Base-by-base conservation (phyloP, 2,888 invertebrate genomes). In the Myopa tessellatipennis region DNA sequence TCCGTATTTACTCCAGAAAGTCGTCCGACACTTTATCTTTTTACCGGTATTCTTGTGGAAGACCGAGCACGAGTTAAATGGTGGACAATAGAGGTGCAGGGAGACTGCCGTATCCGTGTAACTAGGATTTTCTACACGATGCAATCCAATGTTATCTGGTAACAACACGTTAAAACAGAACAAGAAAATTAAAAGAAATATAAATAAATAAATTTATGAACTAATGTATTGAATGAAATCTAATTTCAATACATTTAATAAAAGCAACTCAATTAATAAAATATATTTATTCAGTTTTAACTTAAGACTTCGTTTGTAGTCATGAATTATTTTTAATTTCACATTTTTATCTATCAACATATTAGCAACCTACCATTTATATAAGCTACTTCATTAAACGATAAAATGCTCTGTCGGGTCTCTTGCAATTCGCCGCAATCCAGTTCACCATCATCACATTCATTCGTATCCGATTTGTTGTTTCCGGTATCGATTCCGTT, bases 81-180 rank as follows among this genome's bases (percentile, higher is more conserved):
- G 98, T 0, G 98, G 99, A 82, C 95, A 95, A 90, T 99, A 99
- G 4, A 99, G 92, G 87, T 99, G 99, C 40, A 99, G 91, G 7
- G 97, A 97, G 0, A 98, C 95, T 0, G 98, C 95, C 0, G 94
- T 92, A 85, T 98, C 95, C 0, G 94, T 93, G 86, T 97, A 94
- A 12, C 96, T 97, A 0, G 95, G 92, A 88, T 99, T 99, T 90
- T 98, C 98, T 83, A 99, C 96, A 0, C 98, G 93, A 88, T 99
- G 99, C 16, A 99, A 91, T 0, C 99, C 99, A 82, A 98, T 90
- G 0, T 95, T 94, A 90, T 99, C 98, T 98, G 90, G 4, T 87
- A 87, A 10, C 45, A 45, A 45, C 45, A 45, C 1, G 26, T 26
- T 26, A 45, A 45, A 45, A 8, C 45, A 6, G 26, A 26, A 26